Evolutionary conservation across 2,888 invertebrate genomes (phyloP).

Genomic region (Eumacrocentrus americanus): DNA sequence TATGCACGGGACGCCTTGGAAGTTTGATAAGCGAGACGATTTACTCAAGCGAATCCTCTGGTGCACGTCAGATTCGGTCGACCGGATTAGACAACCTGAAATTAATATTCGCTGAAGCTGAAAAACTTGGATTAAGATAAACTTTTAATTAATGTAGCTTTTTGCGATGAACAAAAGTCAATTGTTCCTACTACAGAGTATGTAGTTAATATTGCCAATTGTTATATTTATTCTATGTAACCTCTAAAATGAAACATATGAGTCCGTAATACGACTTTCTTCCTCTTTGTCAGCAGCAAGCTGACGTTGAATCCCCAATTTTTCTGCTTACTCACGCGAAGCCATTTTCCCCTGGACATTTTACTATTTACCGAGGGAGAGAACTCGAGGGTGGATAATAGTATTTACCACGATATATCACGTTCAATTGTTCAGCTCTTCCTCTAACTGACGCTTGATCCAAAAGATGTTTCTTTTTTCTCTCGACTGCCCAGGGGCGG

Average conservation of each 20-base stretch:
- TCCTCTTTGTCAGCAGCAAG: conserved; percentile 8
- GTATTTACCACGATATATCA: conserved; percentile 42
- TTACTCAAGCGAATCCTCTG: conserved; percentile 23
- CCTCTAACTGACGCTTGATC: neutral
- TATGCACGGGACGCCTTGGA: conserved; percentile 28
- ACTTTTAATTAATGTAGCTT: no score
- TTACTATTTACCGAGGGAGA: conserved; percentile 39
- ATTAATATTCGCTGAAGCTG: conserved; percentile 33
- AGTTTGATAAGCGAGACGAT: conserved; percentile 47
- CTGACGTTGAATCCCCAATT: conserved; percentile 24
- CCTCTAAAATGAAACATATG: neutral
- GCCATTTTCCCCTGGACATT: conserved; percentile 36
- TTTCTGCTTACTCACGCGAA: conserved; percentile 35
- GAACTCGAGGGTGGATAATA: conserved; percentile 33
- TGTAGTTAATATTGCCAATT: no score
- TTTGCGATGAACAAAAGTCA: neutral
- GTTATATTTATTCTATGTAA: no score
- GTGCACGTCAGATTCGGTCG: conserved; percentile 34
- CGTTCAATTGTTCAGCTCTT: conserved; percentile 41
- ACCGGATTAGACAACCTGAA: conserved; percentile 38
- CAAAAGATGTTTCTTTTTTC: neutral
- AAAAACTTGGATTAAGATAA: conserved; percentile 27
- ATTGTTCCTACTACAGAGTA: neutral
- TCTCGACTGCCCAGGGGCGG: no score
- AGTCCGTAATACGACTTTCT: neutral